phyloP scores from a whole-genome alignment of 2,888 invertebrate species.

The Brenthis hecate region DNA sequence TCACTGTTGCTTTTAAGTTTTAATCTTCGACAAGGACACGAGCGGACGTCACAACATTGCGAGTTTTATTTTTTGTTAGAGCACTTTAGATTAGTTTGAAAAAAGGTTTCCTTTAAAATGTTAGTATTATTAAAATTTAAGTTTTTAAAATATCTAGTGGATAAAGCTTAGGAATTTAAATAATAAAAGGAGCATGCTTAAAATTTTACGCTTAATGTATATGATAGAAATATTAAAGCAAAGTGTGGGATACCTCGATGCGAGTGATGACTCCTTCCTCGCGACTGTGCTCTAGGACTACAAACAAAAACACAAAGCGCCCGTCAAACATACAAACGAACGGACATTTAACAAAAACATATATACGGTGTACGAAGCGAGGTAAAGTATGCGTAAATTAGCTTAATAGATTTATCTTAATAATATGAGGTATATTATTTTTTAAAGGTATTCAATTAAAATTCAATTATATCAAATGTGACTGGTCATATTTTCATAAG shows the following conservation, averaged over 20 bases:
- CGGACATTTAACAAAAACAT: slow-evolving; percentile 60
- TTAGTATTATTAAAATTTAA: slow-evolving; percentile 15
- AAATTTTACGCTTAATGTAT: slow-evolving; percentile 24
- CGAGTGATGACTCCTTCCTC: slow-evolving; percentile 83
- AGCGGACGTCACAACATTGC: slow-evolving; percentile 80
- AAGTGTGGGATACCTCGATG: slow-evolving; percentile 79
- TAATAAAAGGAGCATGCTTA: slow-evolving; percentile 31
- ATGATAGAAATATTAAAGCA: slow-evolving; percentile 64
- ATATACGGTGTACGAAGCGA: slow-evolving; percentile 45
- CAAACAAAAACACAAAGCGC: slow-evolving; percentile 80
- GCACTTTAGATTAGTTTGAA: slow-evolving; percentile 33
- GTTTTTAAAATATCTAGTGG: slow-evolving; percentile 5
- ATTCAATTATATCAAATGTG: not conserved
- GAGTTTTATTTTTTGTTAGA: slow-evolving; percentile 41
- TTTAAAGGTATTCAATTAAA: not conserved
- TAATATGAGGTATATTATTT: not conserved
- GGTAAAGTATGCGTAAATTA: slow-evolving; percentile 16
- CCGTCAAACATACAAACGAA: slow-evolving; percentile 77
- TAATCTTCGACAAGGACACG: slow-evolving; percentile 57
- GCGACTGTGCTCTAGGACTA: slow-evolving; percentile 83
- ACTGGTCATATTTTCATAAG: not conserved
- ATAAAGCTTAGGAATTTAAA: slow-evolving; percentile 23
- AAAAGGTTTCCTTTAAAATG: slow-evolving; percentile 10
- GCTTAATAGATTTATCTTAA: slow-evolving; percentile 1
- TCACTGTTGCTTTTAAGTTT: no score